These are phyloP conservation scores for Intellagama lesueurii DNA, from an alignment of 2,797 vertebrate species.

Conservation along the genomic window DNA sequence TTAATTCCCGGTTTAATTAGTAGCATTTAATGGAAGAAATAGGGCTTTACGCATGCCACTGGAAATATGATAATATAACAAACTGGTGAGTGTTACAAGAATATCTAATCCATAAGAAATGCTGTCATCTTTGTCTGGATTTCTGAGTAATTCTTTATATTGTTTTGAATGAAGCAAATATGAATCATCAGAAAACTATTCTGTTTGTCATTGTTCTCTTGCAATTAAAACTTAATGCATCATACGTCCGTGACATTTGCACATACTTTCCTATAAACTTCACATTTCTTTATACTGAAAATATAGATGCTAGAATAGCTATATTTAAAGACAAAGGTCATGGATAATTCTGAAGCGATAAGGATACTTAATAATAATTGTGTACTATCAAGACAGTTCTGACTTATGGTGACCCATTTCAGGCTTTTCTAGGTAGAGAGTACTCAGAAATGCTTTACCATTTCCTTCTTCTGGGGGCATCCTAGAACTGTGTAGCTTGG, in stretches of 20 bases:
- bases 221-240: neutral
- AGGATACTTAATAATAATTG: too few relatives aligned
- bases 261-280: neutral
- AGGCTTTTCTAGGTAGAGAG: too few relatives aligned
- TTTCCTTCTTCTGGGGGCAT: too few relatives aligned
- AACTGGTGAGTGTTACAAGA: neutral
- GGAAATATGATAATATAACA: neutral
- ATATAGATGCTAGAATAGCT: neutral
- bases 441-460: too few relatives aligned
- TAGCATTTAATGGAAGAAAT: neutral
- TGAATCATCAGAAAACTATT: slow-evolving; percentile 34
- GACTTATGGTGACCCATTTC: too few relatives aligned
- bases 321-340: neutral
- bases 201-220: neutral
- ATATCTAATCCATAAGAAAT: slow-evolving; percentile 6
- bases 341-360: too few relatives aligned
- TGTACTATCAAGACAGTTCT: too few relatives aligned
- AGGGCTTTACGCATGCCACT: neutral
- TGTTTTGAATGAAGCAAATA: slow-evolving; percentile 22
- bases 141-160: neutral
- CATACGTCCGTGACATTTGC: neutral
- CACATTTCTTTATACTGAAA: neutral
- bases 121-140: neutral
- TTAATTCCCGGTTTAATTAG: neutral
- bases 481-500: too few relatives aligned